Base-by-base conservation (phyloP, 2,113 vertebrate species). In the Oxyura jamaicensis region DNA sequence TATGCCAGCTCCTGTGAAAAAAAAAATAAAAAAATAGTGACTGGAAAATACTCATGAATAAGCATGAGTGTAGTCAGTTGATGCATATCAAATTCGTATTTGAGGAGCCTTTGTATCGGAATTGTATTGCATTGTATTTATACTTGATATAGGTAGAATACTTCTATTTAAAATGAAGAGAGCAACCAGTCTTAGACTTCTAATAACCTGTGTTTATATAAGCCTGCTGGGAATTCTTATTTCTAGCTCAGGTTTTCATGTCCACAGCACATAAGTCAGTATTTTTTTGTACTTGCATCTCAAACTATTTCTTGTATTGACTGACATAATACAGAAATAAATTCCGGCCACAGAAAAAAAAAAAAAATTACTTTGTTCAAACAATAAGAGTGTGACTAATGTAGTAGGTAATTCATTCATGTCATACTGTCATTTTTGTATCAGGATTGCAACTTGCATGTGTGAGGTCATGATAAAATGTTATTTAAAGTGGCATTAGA, bases 201-300 rank as follows among this genome's bases (percentile, higher is more conserved):
- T 93, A 71, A 76, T 96, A 92, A 83, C 87, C 69, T 79, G 66
- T 83, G 84, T 95, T 97, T 86, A 28, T 93, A 74, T 67, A 79
- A 87, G 91, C 93, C 83, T 96, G 86, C 86, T 96, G 86, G 89
- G 91, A 96, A 96, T 95, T 71, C 25, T 91, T 89, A 95, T 89
- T 89, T 95, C 96, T 96, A 89, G 94, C 89, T 97, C 95, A 93
- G 94, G 85, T 93, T 95, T 92, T 93, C 71, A 59, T 94, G 66
- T 91, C 96, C 77, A 65, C 87, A 94, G 95, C 94, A 93, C 93
- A 78, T 95, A 96, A 96, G 91, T 96, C 96, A 95, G 75, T 89
- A 95, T 95, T 96, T 97, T 90, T 94, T 95, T 95, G 94, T 95
- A 97, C 90, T 95, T 97, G 91, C 96, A 95, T 95, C 93, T 96